A percentile compares a stretch with the other conserved stretches of the same genome.
phyloP scores from a whole-genome alignment of 2,797 vertebrate species.

The Falco concolor region DNA sequence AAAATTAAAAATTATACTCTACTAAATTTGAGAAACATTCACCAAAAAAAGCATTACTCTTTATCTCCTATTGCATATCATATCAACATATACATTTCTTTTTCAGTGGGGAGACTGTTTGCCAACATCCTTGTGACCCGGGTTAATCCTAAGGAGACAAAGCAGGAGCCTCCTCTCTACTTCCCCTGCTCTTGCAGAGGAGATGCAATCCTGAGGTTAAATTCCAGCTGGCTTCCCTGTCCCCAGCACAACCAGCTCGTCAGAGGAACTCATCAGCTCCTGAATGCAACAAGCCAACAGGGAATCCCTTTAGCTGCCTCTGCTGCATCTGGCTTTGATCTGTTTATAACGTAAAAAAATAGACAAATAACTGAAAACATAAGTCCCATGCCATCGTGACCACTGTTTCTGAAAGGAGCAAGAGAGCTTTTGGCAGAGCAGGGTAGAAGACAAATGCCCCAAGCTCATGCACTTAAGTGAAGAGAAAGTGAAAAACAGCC shows the following conservation, averaged over 20 bases:
- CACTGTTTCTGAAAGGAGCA: neutral
- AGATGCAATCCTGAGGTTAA: neutral
- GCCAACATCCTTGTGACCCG: neutral
- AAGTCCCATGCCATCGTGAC: neutral
- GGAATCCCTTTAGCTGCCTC: slow-evolving; percentile 24
- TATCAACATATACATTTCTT: neutral
- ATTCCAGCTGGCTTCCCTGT: neutral
- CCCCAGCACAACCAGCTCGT: neutral
- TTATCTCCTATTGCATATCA: neutral
- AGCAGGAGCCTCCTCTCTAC: neutral
- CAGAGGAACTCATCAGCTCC: neutral
- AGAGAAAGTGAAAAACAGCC: neutral
- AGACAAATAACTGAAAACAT: neutral
- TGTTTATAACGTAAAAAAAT: neutral
- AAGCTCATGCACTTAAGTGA: neutral
- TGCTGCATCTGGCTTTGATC: slow-evolving; percentile 31
- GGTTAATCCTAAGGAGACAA: neutral
- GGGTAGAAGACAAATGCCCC: neutral
- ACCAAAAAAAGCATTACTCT: neutral
- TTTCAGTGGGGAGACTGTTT: neutral
- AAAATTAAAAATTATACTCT: neutral
- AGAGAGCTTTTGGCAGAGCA: slow-evolving; percentile 8
- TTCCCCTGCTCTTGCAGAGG: neutral
- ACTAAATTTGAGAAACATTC: neutral
- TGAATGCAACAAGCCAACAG: neutral